phyloP scores from a whole-genome alignment of 1,140 invertebrate species.

The Macrosteles quadrilineatus region DNA sequence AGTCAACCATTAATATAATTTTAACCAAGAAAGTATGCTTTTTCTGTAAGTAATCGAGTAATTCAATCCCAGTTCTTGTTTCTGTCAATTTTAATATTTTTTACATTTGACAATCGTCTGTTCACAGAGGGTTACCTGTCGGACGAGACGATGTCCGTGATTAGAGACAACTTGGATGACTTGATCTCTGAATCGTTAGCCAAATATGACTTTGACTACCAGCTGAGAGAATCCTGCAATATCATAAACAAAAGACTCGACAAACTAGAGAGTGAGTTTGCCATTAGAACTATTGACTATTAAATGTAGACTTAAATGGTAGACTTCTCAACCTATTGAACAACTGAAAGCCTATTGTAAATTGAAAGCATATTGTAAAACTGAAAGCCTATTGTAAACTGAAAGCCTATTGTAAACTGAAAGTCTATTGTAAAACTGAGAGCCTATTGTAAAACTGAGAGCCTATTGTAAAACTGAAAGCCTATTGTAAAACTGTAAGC shows the following conservation, averaged over 20 bases:
- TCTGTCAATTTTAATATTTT: constrained; percentile 9
- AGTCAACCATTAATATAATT: background rate
- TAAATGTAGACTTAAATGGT: no score
- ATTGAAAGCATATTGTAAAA: no score
- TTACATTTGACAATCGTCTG: no score
- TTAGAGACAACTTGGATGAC: constrained; percentile 53
- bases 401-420: no score
- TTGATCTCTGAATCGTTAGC: constrained; percentile 51
- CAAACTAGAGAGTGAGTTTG: constrained; percentile 42
- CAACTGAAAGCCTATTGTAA: no score
- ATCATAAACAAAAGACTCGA: constrained; percentile 41
- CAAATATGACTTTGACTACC: constrained; percentile 53
- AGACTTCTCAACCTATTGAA: no score
- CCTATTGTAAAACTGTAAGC: no score
- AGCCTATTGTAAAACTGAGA: no score
- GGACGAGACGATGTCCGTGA: constrained; percentile 45
- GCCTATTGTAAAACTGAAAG: no score
- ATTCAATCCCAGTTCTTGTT: background rate
- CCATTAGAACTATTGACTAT: constrained; percentile 23
- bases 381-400: no score
- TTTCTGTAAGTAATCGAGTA: background rate
- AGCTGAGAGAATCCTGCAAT: constrained; percentile 46
- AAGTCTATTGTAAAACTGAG: no score
- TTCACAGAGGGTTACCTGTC: constrained; percentile 46
- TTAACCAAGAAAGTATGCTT: background rate